Evolutionary conservation across 1,140 invertebrate species (phyloP), one percentile per base, ranked within the genome.

Genomic region (Drosophila repletoides): DNA sequence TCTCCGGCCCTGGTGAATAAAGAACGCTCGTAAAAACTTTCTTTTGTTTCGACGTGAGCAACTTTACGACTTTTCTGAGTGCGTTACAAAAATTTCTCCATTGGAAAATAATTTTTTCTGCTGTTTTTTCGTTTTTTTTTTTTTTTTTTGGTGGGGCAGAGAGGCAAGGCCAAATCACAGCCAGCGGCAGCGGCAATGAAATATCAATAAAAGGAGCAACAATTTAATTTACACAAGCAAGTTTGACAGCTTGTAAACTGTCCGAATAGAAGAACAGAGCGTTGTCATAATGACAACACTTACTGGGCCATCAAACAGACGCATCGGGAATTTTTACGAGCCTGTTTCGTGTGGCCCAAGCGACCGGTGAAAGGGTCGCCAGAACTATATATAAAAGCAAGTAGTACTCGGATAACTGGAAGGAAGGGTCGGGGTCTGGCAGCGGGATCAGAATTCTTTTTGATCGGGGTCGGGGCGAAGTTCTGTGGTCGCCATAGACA

Each of bases 161-260:
- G 17, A 5, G 43, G 21, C 41, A 48, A 46, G 71, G 60, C 40
- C 51, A 71, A 74, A 80, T 74, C 76, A 70, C 60, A 41, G 41
- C 22, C 9, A 26, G 26, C 22, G 21, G 33, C 40, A 49, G 14
- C 49, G 38, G 65, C 67, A 86, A 83, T 83, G 71, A 84, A 80
- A 76, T 83, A 83, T 84, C 79, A 86, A 84, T 84, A 86, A 76
- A 86, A 80, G 64, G 58, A 76, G 80, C 75, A 76, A 87, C 81
- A 87, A 86, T 86, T 84, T 84, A 87, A 86, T 86, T 87, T 87
- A 76, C 81, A 86, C 74, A 72, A 69, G 29, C 61, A 87, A 81
- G 72, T 84, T 79, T 83, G 75, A 72, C 79, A 84, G 76, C 81
- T 68, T 79, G 61, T 67, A 63, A 64, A 49, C 56, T 43, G 46